phyloP scores from a whole-genome alignment of 2,888 invertebrate genomes.

The Bimastos eiseni region DNA sequence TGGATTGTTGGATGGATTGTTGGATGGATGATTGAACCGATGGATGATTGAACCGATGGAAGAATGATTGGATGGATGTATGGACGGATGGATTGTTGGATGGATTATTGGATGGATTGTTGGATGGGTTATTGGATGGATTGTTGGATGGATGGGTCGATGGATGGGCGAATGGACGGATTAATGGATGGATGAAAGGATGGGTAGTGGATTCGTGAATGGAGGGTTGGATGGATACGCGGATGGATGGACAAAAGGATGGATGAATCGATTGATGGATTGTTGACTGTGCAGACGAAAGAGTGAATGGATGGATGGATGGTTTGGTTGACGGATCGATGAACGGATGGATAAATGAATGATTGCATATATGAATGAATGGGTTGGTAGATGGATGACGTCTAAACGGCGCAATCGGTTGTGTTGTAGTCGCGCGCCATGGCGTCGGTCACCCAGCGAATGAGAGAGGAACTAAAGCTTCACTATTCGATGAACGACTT shows the following conservation, averaged over 20 bases:
- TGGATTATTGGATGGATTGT: neutral
- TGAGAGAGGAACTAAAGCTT: constrained; percentile 52
- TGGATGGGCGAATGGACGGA: too few relatives aligned
- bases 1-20: too few relatives aligned
- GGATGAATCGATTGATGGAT: too few relatives aligned
- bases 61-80: neutral
- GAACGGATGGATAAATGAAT: neutral
- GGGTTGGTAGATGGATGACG: too few relatives aligned
- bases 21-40: too few relatives aligned
- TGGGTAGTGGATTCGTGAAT: too few relatives aligned
- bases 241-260: too few relatives aligned
- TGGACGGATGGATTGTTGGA: neutral
- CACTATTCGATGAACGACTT: constrained; percentile 47
- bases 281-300: too few relatives aligned
- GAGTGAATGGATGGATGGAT: neutral
- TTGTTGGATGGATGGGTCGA: neutral
- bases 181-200: too few relatives aligned
- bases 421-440: constrained; percentile 51
- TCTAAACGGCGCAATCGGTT: neutral
- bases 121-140: neutral
- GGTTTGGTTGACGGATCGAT: too few relatives aligned
- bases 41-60: neutral
- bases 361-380: neutral
- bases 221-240: too few relatives aligned
- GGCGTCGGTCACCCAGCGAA: constrained; percentile 51